Percentiles rank a stretch among this genome's conserved stretches.
phyloP scores from a whole-genome alignment of 2,888 invertebrate genomes.

The Sphaerophoria taeniata region DNA sequence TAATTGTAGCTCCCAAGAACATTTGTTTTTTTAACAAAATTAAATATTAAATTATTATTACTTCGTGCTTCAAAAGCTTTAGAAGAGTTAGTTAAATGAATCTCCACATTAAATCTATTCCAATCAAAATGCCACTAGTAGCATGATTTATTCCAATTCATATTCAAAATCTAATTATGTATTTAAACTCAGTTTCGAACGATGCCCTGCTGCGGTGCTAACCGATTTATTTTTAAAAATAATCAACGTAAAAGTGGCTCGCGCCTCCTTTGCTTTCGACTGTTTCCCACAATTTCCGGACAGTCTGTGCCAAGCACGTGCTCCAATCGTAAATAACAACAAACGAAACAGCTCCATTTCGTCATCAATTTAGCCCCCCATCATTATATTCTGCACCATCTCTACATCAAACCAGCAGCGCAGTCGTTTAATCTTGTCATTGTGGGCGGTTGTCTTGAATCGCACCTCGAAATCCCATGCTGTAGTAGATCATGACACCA shows the following conservation, averaged over 20 bases:
- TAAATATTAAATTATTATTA: too few species aligned
- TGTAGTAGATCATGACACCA: not conserved
- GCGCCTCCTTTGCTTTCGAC: slow-evolving; percentile 45
- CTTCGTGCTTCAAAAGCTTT: too few species aligned
- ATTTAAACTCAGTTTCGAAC: not conserved
- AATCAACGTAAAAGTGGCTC: slow-evolving; percentile 7
- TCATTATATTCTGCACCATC: not conserved
- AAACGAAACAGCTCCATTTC: slow-evolving; percentile 18
- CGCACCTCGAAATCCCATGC: slow-evolving; percentile 41
- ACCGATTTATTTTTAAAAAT: slow-evolving; percentile 62
- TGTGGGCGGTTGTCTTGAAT: slow-evolving; percentile 52
- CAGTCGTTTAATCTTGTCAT: slow-evolving; percentile 10
- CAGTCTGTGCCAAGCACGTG: slow-evolving; percentile 41
- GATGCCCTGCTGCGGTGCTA: slow-evolving; percentile 28
- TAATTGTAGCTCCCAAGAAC: too few species aligned
- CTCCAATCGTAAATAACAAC: slow-evolving; percentile 7
- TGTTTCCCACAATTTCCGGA: slow-evolving; percentile 52
- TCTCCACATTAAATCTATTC: too few species aligned
- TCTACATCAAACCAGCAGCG: not conserved
- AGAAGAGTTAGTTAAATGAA: too few species aligned
- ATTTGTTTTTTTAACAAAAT: too few species aligned
- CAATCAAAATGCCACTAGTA: slow-evolving; percentile 27
- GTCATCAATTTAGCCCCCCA: slow-evolving; percentile 22
- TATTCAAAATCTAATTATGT: not conserved
- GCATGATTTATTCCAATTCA: slow-evolving; percentile 22